phyloP scores from a whole-genome alignment of 2,888 invertebrate species.

The Drosophila infuscata region DNA sequence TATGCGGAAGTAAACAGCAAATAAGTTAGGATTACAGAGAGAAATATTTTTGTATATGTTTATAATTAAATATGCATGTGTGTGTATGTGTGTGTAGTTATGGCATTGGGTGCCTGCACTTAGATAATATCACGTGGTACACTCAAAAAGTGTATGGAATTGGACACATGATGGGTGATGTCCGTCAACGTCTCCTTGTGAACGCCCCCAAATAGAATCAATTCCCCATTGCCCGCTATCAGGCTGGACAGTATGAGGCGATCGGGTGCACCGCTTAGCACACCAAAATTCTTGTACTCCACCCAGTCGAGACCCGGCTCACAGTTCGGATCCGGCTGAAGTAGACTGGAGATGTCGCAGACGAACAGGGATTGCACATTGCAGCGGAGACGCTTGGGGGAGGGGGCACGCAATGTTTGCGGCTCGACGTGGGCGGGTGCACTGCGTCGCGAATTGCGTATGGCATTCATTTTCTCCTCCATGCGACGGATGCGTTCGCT shows the following conservation, averaged over 20 bases:
- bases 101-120: constrained; percentile 37
- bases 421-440: constrained; percentile 67
- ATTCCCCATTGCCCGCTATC: constrained; percentile 95
- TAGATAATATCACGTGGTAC: constrained; percentile 90
- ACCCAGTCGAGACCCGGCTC: constrained; percentile 85
- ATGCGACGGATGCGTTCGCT: constrained; percentile 88
- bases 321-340: constrained; percentile 86
- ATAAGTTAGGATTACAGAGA: constrained; percentile 33
- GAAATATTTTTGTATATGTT: constrained; percentile 3
- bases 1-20: constrained; percentile 21
- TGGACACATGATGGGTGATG: constrained; percentile 90
- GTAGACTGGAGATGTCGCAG: constrained; percentile 91
- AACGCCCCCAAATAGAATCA: constrained; percentile 98
- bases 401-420: constrained; percentile 79
- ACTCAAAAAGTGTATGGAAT: constrained; percentile 91
- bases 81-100: constrained; percentile 18
- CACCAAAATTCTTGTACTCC: constrained; percentile 87
- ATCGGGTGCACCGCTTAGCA: constrained; percentile 91
- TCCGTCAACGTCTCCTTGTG: constrained; percentile 90
- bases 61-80: constrained; percentile 22
- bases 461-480: constrained; percentile 87
- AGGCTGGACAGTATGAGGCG: constrained; percentile 96
- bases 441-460: constrained; percentile 83
- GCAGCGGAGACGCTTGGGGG: constrained; percentile 87
- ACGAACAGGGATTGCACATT: constrained; percentile 93